Evolutionary conservation across 1,140 invertebrate genomes (phyloP).

Genomic region (Calephelis nemesis): DNA sequence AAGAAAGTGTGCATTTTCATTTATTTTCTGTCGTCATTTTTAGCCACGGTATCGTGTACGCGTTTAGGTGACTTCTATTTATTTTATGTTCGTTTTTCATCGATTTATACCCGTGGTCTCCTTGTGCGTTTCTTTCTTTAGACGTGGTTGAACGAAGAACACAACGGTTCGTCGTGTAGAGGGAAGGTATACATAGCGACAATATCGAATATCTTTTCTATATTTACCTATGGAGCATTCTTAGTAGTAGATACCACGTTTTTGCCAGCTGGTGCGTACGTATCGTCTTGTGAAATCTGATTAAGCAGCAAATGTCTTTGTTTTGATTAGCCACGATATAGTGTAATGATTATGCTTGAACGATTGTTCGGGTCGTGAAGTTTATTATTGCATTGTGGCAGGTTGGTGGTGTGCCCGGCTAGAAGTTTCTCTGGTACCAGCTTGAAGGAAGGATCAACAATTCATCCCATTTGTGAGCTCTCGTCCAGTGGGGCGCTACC

Average conservation of each 20-base stretch:
- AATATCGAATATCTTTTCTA: constrained; percentile 71
- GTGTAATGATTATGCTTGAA: constrained; percentile 35
- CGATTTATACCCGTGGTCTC: constrained; percentile 48
- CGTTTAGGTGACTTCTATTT: constrained; percentile 62
- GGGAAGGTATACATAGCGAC: constrained; percentile 65
- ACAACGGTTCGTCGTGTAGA: constrained; percentile 60
- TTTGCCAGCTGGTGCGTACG: constrained; percentile 75
- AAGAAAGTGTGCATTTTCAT: constrained; percentile 76
- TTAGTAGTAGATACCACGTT: constrained; percentile 68
- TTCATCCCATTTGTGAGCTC: constrained; percentile 76
- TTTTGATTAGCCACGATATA: constrained; percentile 8
- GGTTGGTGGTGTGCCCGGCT: constrained; percentile 66
- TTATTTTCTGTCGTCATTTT: constrained; percentile 78
- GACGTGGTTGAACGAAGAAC: constrained; percentile 43
- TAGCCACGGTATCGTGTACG: constrained; percentile 63
- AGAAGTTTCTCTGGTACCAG: constrained; percentile 61
- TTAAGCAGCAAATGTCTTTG: constrained; percentile 44
- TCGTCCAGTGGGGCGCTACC: constrained; percentile 90
- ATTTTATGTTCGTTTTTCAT: constrained; percentile 64
- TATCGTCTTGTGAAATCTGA: constrained; percentile 54
- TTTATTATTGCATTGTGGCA: constrained; percentile 60
- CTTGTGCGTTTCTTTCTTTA: constrained; percentile 38
- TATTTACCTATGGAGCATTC: constrained; percentile 67
- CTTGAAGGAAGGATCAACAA: constrained; percentile 68
- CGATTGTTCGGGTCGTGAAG: constrained; percentile 40